Percentiles rank a stretch among this genome's conserved stretches.
Conservation (phyloP, 2,888 invertebrate genomes). For the Theristus sp. region DNA sequence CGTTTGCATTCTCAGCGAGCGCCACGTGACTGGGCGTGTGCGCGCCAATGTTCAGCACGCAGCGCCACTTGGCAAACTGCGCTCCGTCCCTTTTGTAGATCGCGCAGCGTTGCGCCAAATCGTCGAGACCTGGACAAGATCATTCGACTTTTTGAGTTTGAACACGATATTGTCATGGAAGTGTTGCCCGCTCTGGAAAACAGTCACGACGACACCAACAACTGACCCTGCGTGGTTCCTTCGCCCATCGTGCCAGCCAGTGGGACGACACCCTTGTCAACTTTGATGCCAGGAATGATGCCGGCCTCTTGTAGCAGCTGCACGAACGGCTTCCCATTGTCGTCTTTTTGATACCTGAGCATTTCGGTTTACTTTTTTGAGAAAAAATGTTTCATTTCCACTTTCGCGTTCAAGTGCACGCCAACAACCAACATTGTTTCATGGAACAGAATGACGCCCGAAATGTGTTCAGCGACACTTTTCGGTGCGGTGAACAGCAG, state of each 20-base stretch:
- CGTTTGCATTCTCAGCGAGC: slow-evolving; percentile 32
- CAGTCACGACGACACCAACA: neutral
- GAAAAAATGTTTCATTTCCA: too few species aligned
- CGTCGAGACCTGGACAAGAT: slow-evolving; percentile 14
- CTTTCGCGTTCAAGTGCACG: too few species aligned
- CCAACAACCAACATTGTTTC: too few species aligned
- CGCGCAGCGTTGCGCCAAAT: slow-evolving; percentile 27
- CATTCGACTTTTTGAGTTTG: neutral
- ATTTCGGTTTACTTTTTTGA: too few species aligned
- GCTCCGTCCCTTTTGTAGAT: slow-evolving; percentile 33
- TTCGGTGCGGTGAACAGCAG: slow-evolving; percentile 26
- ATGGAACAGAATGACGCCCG: slow-evolving; percentile 94
- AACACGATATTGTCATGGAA: neutral
- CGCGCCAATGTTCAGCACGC: slow-evolving; percentile 31
- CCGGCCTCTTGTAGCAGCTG: slow-evolving; percentile 57
- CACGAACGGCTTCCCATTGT: slow-evolving; percentile 65
- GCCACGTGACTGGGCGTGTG: slow-evolving; percentile 30
- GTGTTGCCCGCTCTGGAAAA: neutral
- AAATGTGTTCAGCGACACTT: slow-evolving; percentile 45
- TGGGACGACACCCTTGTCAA: slow-evolving; percentile 87
- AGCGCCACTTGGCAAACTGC: slow-evolving; percentile 35
- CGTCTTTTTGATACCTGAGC: slow-evolving; percentile 50
- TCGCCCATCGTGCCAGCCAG: slow-evolving; percentile 83
- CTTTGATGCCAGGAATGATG: slow-evolving; percentile 72
- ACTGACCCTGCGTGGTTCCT: slow-evolving; percentile 73